These are phyloP conservation scores for Theodoxus fluviatilis DNA, from an alignment of 2,888 invertebrate genomes.

Conservation along the genomic window DNA sequence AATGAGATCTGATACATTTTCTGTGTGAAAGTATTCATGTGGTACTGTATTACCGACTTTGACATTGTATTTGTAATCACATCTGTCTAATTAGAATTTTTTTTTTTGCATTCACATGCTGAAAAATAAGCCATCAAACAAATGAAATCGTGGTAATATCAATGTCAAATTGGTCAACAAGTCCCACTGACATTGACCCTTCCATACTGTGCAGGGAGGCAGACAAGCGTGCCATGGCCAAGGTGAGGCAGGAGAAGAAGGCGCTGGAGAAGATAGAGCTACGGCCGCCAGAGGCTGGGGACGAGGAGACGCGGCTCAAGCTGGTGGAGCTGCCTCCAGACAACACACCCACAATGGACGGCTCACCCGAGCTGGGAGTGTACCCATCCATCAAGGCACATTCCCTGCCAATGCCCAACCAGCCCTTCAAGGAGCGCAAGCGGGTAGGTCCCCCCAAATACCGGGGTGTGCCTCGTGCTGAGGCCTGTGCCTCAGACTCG, in stretches of 20 bases:
- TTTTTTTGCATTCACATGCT: neutral
- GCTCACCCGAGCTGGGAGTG: slow-evolving; percentile 40
- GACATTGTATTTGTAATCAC: too few relatives aligned
- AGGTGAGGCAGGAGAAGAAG: slow-evolving; percentile 5
- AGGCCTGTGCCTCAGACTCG: too few relatives aligned
- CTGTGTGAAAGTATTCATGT: too few relatives aligned
- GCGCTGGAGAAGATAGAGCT: neutral
- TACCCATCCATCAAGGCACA: slow-evolving; percentile 54
- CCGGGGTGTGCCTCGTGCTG: too few relatives aligned
- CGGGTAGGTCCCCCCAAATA: slow-evolving; percentile 25
- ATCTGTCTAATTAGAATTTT: neutral
- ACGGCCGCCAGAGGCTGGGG: slow-evolving; percentile 25
- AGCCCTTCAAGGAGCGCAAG: slow-evolving; percentile 45
- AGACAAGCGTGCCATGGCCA: slow-evolving; percentile 46
- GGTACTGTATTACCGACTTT: too few relatives aligned
- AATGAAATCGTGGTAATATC: neutral
- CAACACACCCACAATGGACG: slow-evolving; percentile 19
- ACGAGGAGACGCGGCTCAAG: slow-evolving; percentile 31
- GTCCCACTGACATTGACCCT: neutral
- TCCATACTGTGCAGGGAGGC: slow-evolving; percentile 42
- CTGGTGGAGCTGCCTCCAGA: neutral
- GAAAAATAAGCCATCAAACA: neutral
- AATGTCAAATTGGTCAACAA: neutral
- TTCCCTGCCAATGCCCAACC: slow-evolving; percentile 47
- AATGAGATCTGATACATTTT: too few relatives aligned